Evolutionary conservation across 2,113 vertebrate species (phyloP).

Genomic region (Casuarius casuarius): DNA sequence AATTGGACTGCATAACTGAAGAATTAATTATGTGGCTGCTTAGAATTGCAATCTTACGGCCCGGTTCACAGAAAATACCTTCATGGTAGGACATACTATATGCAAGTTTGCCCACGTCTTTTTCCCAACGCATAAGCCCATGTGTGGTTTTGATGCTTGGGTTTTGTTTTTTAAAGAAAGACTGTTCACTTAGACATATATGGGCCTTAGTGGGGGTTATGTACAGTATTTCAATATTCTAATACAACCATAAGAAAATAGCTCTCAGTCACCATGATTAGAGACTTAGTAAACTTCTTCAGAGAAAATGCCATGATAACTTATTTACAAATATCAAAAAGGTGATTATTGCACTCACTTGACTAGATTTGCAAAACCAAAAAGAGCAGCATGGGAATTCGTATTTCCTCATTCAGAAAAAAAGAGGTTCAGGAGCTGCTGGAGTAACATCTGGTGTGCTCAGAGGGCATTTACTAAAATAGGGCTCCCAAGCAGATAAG

Average conservation of each 20-base stretch:
- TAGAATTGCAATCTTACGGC: slow-evolving; percentile 76
- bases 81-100: slow-evolving; percentile 42
- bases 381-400: slow-evolving; percentile 32
- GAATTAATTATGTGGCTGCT: slow-evolving; percentile 81
- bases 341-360: slow-evolving; percentile 45
- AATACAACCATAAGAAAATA: slow-evolving; percentile 58
- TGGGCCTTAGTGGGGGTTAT: slow-evolving; percentile 16
- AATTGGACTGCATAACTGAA: slow-evolving; percentile 80
- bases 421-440: slow-evolving; percentile 1
- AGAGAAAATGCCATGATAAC: background rate
- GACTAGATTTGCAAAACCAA: slow-evolving; percentile 22
- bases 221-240: slow-evolving; percentile 64
- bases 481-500: background rate
- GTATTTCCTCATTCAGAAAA: slow-evolving; percentile 3
- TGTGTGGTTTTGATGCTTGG: background rate
- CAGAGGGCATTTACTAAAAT: slow-evolving; percentile 22
- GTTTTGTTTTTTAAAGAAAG: slow-evolving; percentile 36
- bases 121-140: slow-evolving; percentile 8
- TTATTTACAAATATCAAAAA: slow-evolving; percentile 72
- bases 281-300: slow-evolving; percentile 44
- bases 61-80: slow-evolving; percentile 67
- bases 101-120: slow-evolving; percentile 52
- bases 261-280: slow-evolving; percentile 60
- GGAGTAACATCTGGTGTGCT: slow-evolving; percentile 31
- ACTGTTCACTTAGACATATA: background rate